Base-by-base conservation (phyloP, 1,140 invertebrate species). In the Scylla paramamosain region DNA sequence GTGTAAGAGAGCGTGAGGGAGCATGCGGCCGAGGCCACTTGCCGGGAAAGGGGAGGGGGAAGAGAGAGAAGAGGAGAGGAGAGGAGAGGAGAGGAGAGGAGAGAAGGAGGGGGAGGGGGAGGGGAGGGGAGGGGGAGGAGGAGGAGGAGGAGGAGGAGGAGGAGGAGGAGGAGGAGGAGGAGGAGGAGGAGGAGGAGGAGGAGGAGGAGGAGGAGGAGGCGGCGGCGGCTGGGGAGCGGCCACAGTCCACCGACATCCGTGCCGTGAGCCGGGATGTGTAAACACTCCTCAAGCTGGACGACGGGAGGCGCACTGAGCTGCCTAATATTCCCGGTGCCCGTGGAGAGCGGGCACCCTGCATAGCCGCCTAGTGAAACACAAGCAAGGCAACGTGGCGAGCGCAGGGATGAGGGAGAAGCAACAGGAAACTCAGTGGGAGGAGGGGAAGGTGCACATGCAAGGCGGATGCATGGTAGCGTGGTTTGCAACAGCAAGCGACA, bases 391-490 rank as follows among this genome's bases (percentile, higher is more conserved):
- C 52, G 52, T 59, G 52, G 10, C 52, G 52, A 59, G 12, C 52
- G 12, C 52, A 84, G 83, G 31, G 83, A 25, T 25, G 83, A 25
- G 83, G 83, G 31, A 32, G 31, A 32, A 39, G 84, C 39, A 46
- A 20, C 12, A 87, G 31, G 84, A 87, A 87, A 29, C 31, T 12
- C 84, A 39, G 39, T 10, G 82, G 82, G 82, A 28, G 25, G 82
- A 83, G 20, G 39, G 84, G 39, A 7, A 87, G 31, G 84, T 25
- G 16, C 14, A 28, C 31, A 28, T 4, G 84, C 29, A 87, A 25
- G 84, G 84, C 14, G 84, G 28, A 29, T 87, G 84, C 39, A 46
- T 87, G 84, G 31, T 16, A 39, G 84, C 25, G 84, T 91, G 90
- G 29, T 77, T 25, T 25, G n/a, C n/a, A n/a, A n/a, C n/a, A n/a